Conservation (phyloP, 2,888 invertebrate genomes). For the Belgica antarctica region DNA sequence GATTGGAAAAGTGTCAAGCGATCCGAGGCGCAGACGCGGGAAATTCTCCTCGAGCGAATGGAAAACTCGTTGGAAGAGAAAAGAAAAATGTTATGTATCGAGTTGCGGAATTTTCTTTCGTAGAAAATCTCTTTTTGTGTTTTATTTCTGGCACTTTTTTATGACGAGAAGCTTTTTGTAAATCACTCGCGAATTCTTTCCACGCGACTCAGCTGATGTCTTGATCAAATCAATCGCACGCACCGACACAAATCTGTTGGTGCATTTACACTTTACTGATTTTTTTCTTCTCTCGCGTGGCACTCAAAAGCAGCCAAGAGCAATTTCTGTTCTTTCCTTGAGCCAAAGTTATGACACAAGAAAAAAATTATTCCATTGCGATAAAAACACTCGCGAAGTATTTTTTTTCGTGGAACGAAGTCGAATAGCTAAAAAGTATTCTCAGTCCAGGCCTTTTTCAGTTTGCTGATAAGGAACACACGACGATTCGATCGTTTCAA, state of each 20-base stretch:
- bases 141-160: too few relatives aligned
- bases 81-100: conserved; percentile 41
- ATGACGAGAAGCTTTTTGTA: conserved; percentile 13
- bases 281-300: conserved; percentile 8
- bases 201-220: conserved; percentile 11
- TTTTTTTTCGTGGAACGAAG: conserved; percentile 1
- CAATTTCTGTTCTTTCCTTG: too few relatives aligned
- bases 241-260: neutral
- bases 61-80: conserved; percentile 26
- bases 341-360: neutral
- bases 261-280: neutral
- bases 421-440: conserved; percentile 18
- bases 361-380: neutral
- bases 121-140: conserved; percentile 20
- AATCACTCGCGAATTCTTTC: conserved; percentile 33
- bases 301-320: too few relatives aligned
- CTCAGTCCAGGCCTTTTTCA: neutral
- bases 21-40: conserved; percentile 30
- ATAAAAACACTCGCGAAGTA: conserved; percentile 32
- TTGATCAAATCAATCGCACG: neutral
- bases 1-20: conserved; percentile 12
- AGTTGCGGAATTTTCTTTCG: conserved; percentile 39
- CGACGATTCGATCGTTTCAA: neutral
- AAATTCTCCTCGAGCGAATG: neutral
- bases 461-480: conserved; percentile 27